Base-by-base conservation (phyloP, 2,888 invertebrate genomes). In the Trichogramma evanescens region DNA sequence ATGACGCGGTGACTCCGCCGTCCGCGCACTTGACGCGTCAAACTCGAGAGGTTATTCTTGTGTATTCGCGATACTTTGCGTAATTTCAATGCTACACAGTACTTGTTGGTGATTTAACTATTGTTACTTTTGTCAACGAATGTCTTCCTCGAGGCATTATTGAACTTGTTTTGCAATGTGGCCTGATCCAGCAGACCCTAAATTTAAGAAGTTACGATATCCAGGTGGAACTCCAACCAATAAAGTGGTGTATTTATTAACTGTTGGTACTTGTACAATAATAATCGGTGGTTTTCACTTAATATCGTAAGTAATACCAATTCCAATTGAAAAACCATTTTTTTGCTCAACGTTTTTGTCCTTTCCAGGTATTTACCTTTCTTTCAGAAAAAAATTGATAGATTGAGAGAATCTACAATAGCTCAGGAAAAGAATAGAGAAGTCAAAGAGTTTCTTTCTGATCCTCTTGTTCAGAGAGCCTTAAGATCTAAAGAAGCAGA, bases 201-300 rank as follows among this genome's bases (percentile, higher is more conserved):
- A 54, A 7, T 67, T 62, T 59, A 66, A 68, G 59, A 73, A 70
- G 59, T 70, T 71, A 44, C 63, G 67, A 26, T 66, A 66, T 58
- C 48, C 70, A 10, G 66, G 64, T 66, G 72, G 71, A 59, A 74
- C 74, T 9, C 69, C 70, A 26, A 63, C 67, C 0, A 62, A 64
- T 42, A 66, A 54, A 63, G 54, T 57, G 4, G 1, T 50, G 10
- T 26, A 7, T 8, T 45, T 43, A 26, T 40, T 10, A 26, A 2
- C 4, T 45, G 3, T 42, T 39, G 6, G n/a, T 43, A 4, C 2
- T 10, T 13, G 5, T 53, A 4, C 4, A 43, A 1, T 50, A 0
- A 4, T 45, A 3, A 0, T 7, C 39, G 26, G 6, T 41, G 26
- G 0, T 1, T 6, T 50, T 8, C 0, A 1, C 13, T 9, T 58